These are phyloP conservation scores for Camponotus floridanus DNA, from an alignment of 1,140 invertebrate genomes.

Conservation along the genomic window DNA sequence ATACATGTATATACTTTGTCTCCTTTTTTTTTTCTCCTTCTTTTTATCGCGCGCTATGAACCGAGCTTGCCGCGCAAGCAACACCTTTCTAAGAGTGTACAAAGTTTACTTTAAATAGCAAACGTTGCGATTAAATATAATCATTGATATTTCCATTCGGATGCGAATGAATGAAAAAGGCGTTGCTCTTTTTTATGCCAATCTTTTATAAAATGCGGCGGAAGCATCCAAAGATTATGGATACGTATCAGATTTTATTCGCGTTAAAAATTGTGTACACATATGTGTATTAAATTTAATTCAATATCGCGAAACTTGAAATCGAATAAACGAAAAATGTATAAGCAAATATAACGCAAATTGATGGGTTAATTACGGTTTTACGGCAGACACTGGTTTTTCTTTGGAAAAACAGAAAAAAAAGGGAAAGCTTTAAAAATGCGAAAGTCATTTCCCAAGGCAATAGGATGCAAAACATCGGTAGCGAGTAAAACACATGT, in stretches of 20 bases:
- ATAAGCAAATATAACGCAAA: background rate
- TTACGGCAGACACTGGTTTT: background rate
- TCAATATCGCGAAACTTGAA: background rate
- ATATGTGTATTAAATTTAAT: no score
- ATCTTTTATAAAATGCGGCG: background rate
- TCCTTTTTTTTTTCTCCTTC: background rate
- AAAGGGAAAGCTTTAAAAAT: background rate
- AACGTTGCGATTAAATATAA: constrained; percentile 42
- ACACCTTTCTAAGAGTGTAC: constrained; percentile 17
- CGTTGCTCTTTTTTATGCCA: background rate
- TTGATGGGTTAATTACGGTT: background rate
- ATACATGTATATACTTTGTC: background rate
- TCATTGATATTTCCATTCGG: constrained; percentile 44
- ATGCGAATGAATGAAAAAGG: constrained; percentile 33
- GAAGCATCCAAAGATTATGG: constrained; percentile 27
- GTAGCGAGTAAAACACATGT: constrained; percentile 4
- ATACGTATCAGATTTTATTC: constrained; percentile 18
- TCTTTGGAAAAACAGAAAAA: background rate
- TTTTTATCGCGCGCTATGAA: background rate
- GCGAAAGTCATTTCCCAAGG: constrained; percentile 31
- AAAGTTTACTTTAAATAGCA: constrained; percentile 22
- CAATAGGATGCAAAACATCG: constrained; percentile 38
- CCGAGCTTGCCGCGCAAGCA: background rate
- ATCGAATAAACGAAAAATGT: background rate
- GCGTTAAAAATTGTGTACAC: background rate